A percentile compares a stretch with the other conserved stretches of the same genome.
These are phyloP conservation scores for Leptogaster cylindrica DNA, from an alignment of 2,888 invertebrate genomes.

Conservation along the genomic window DNA sequence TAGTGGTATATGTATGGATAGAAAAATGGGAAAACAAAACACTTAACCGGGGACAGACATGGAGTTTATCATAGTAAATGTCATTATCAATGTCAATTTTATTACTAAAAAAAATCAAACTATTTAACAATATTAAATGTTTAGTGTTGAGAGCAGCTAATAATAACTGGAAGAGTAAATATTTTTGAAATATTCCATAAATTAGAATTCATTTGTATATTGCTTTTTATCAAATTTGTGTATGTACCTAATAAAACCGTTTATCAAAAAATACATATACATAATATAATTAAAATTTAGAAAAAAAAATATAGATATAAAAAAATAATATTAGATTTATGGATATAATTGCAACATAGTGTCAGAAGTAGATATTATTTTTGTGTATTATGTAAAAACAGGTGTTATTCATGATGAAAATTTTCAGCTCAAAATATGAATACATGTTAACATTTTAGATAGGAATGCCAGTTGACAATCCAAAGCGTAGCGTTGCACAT, in stretches of 20 bases:
- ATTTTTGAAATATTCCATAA: too few species aligned
- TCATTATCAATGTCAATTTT: slow-evolving; percentile 40
- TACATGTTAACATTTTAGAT: slow-evolving; percentile 51
- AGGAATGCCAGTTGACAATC: slow-evolving; percentile 53
- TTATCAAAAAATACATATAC: too few species aligned
- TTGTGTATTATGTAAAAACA: neutral
- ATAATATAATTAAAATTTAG: neutral
- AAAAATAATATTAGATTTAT: neutral
- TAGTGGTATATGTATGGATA: slow-evolving; percentile 25
- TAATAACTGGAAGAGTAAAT: slow-evolving; percentile 31
- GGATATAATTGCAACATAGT: neutral
- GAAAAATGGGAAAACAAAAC: slow-evolving; percentile 38
- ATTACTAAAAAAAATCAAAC: slow-evolving; percentile 23
- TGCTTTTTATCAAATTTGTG: too few species aligned
- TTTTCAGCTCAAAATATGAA: slow-evolving; percentile 42
- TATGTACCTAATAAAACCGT: too few species aligned
- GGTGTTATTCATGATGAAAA: slow-evolving; percentile 40
- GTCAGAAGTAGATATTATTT: neutral
- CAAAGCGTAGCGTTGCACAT: slow-evolving; percentile 51
- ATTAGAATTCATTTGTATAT: too few species aligned
- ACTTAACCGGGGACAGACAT: slow-evolving; percentile 30
- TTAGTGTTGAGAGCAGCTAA: slow-evolving; percentile 28
- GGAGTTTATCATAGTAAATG: slow-evolving; percentile 28
- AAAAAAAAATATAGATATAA: too few species aligned
- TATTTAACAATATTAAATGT: slow-evolving; percentile 28